Base-by-base conservation (phyloP, 2,113 vertebrate species). In the Takifugu bimaculatus region DNA sequence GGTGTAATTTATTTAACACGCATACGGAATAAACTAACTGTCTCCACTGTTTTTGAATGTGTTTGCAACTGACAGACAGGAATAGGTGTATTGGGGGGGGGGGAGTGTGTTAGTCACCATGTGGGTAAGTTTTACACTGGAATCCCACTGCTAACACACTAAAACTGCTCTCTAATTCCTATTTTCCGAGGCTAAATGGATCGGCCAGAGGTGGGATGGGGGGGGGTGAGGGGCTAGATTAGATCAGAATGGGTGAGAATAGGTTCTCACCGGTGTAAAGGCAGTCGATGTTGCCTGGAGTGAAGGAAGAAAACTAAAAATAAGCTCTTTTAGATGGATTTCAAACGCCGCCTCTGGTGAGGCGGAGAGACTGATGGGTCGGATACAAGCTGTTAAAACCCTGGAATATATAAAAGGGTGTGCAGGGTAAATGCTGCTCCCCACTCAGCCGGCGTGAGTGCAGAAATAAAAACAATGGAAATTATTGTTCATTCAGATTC, bases 391-490 rank as follows among this genome's bases (percentile, higher is more conserved):
- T 95, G 61, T 95, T 94, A 62, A 92, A 93, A 75, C 5, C 44
- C 75, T 93, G 89, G 91, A 93, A 83, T 92, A 92, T 35, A 91
- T 92, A 66, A 39, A 92, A 93, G 55, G 92, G 92, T 29, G 89
- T 92, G 20, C 20, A 20, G 20, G 20, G 20, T 20, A 20, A 20
- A 20, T 20, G 20, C 15, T 29, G 44, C 43, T 13, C 11, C 44
- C 14, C 44, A 45, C 4, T 20, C 20, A 20, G 20, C 20, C 20
- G 20, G 20, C 20, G 20, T 20, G 50, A 51, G 26, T 13, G 26
- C 9, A 4, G 26, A 27, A 51, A 13, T 27, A 27, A 51, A 27
- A 12, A 51, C 7, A 51, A 27, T 51, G 12, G 5, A 27, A 26
- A 27, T 51, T 1, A 13, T 27, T 11, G 9, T 27, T 51, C 26